These are phyloP conservation scores for Bicyclus anynana DNA, from an alignment of 1,140 invertebrate species.

Conservation along the genomic window DNA sequence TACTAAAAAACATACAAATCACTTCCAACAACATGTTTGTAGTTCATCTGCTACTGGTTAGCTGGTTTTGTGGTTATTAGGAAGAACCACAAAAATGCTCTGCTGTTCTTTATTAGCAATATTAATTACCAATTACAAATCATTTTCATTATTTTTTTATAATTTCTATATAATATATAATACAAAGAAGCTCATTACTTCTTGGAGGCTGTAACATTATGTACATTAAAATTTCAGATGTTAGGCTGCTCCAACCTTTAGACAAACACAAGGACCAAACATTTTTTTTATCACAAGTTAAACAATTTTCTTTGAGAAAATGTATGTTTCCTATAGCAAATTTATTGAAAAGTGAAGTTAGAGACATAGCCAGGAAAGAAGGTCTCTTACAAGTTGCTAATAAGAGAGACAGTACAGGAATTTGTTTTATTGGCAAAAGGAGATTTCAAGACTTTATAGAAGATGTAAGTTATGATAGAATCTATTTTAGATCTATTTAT, in stretches of 20 bases:
- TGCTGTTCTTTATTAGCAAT: too few relatives aligned
- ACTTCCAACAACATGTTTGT: too few relatives aligned
- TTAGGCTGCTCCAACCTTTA: constrained; percentile 82
- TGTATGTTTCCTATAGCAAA: constrained; percentile 95
- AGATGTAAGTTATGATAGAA: constrained; percentile 79
- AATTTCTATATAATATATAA: too few relatives aligned
- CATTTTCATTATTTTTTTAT: too few relatives aligned
- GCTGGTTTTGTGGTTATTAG: too few relatives aligned
- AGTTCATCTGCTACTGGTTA: too few relatives aligned
- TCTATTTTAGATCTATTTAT: too few relatives aligned
- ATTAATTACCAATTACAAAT: too few relatives aligned
- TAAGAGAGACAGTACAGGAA: constrained; percentile 96
- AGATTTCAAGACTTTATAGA: constrained; percentile 87
- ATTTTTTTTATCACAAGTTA: constrained; percentile 93
- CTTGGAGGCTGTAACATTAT: constrained; percentile 6
- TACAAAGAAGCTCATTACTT: too few relatives aligned
- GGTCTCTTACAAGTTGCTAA: constrained; percentile 85
- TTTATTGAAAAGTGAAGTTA: constrained; percentile 87
- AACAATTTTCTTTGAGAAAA: constrained; percentile 84
- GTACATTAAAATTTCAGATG: constrained; percentile 79
- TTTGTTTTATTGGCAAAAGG: constrained; percentile 96
- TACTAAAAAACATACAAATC: too few relatives aligned
- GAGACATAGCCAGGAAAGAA: constrained; percentile 85
- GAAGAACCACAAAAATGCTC: too few relatives aligned
- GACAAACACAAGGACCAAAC: constrained; percentile 96